Evolutionary conservation across 2,797 vertebrate genomes (phyloP), one percentile per base, ranked within the genome.

Genomic region (Danio choprae): DNA sequence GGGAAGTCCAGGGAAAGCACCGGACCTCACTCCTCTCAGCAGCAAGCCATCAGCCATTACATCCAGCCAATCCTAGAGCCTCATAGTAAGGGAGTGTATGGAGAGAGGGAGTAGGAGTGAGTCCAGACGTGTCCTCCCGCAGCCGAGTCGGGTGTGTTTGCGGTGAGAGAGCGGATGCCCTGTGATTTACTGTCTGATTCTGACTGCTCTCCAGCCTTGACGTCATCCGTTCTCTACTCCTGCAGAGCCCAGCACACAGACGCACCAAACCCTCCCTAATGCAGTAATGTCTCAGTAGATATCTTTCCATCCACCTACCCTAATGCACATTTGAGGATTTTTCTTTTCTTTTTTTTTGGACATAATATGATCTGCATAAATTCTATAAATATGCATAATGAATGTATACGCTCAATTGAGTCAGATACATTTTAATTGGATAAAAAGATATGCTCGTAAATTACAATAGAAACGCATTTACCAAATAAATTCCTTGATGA

Each of bases 141-240:
- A 78, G 76, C 84, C 40, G 22, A 74, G 22, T 53, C 59, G 85
- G 86, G 84, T 41, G 81, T 85, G 85, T 79, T 67, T 53, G 58
- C 60, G 62, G 74, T 77, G 22, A 69, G 62, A 56, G 46, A 74
- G 77, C 58, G 75, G 84, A 86, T 62, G 55, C 80, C 78, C 80
- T 85, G 78, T 92, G 91, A 93, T 93, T 93, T 91, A 91, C 83
- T 82, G 85, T 80, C 89, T 87, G 83, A n/a, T 85, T 89, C 84
- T 89, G 89, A 79, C 75, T 86, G 77, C 72, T 55, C 76, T 82
- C 67, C 70, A 83, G 81, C 79, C 81, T 71, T 86, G 81, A 81
- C 73, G 83, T 85, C 84, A 77, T 67, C 59, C 55, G 53, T 44
- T 71, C 46, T 53, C 46, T 36, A 59, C 74, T 74, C 56, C 86